These are phyloP conservation scores for Oryzias melastigma DNA, from an alignment of 2,113 vertebrate genomes.

Conservation along the genomic window DNA sequence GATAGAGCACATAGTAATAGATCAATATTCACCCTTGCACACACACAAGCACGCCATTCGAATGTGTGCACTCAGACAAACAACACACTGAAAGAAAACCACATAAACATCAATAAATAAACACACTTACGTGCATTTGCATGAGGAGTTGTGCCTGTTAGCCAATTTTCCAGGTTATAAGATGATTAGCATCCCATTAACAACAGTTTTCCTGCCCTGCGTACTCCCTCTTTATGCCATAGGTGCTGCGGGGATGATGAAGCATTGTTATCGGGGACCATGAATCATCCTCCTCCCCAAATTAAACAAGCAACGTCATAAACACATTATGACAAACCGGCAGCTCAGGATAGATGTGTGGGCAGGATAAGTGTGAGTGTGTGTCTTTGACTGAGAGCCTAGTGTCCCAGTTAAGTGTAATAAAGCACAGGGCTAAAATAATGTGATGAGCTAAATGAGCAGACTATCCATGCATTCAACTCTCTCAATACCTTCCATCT, in stretches of 20 bases:
- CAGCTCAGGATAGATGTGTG: slow-evolving; percentile 26
- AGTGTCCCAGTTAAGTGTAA: slow-evolving; percentile 73
- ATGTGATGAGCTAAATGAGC: slow-evolving; percentile 78
- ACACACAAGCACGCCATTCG: slow-evolving; percentile 1
- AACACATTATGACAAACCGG: slow-evolving; percentile 48
- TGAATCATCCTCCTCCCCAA: slow-evolving; percentile 68
- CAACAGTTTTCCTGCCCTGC: slow-evolving; percentile 36
- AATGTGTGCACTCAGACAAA: slow-evolving; percentile 8
- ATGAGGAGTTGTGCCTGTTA: slow-evolving; percentile 45
- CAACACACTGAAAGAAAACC: neutral
- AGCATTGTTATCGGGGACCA: slow-evolving; percentile 46
- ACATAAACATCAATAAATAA: slow-evolving; percentile 18
- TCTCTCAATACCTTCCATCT: slow-evolving; percentile 38
- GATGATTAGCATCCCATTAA: slow-evolving; percentile 69
- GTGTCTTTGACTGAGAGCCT: slow-evolving; percentile 56
- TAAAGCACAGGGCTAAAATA: slow-evolving; percentile 72
- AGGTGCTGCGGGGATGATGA: slow-evolving; percentile 57
- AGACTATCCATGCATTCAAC: slow-evolving; percentile 64
- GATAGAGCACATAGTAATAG: slow-evolving; percentile 64
- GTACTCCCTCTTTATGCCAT: slow-evolving; percentile 29
- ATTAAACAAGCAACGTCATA: slow-evolving; percentile 62
- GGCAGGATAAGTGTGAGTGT: slow-evolving; percentile 21
- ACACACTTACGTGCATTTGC: slow-evolving; percentile 38
- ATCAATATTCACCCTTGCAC: slow-evolving; percentile 64
- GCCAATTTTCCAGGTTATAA: slow-evolving; percentile 60